These are phyloP conservation scores for Tachystola acroxantha DNA, from an alignment of 2,888 invertebrate genomes.

Conservation along the genomic window DNA sequence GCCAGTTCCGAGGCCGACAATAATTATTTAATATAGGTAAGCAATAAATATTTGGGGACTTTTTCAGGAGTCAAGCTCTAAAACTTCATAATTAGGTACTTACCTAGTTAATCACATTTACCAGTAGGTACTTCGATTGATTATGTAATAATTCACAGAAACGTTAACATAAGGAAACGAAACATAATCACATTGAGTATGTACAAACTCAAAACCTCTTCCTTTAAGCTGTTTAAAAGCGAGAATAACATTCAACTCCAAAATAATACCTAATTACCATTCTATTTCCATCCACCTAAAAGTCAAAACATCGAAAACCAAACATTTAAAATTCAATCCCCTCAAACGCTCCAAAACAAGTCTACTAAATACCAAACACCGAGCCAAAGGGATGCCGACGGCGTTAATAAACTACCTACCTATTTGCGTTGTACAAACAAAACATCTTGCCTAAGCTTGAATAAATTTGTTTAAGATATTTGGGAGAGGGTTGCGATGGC, in stretches of 20 bases:
- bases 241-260: not conserved
- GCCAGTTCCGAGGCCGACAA: too few species aligned
- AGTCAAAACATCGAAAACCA: slow-evolving; percentile 13
- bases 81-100: too few species aligned
- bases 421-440: slow-evolving; percentile 28
- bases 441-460: slow-evolving; percentile 32
- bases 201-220: too few species aligned
- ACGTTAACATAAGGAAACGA: too few species aligned
- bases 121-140: too few species aligned
- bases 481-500: slow-evolving; percentile 28
- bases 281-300: not conserved
- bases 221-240: too few species aligned
- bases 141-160: too few species aligned
- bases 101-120: too few species aligned
- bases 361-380: slow-evolving; percentile 11
- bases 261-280: not conserved
- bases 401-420: slow-evolving; percentile 18
- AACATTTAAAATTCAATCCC: slow-evolving; percentile 18
- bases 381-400: slow-evolving; percentile 10
- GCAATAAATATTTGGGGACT: too few species aligned
- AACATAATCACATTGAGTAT: too few species aligned
- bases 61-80: too few species aligned
- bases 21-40: too few species aligned
- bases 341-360: slow-evolving; percentile 11
- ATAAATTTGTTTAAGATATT: slow-evolving; percentile 38